Conservation (phyloP, 2,113 vertebrate species). For the Benitochromis conjunctus region DNA sequence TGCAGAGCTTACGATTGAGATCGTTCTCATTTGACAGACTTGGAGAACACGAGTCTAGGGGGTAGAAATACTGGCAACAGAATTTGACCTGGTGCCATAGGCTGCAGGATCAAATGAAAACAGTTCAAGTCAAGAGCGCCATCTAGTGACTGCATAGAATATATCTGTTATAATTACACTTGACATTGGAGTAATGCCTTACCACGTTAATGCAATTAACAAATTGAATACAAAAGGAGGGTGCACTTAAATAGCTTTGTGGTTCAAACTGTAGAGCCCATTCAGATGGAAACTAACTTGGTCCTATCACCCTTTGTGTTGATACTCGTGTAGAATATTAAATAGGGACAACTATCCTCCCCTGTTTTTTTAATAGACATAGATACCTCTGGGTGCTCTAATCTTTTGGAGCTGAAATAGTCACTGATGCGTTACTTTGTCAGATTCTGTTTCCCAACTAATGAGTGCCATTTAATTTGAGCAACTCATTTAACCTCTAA, state of each 20-base stretch:
- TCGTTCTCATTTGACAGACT: conserved; percentile 12
- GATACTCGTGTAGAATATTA: not conserved
- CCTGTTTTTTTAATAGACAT: not conserved
- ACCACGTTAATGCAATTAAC: not conserved
- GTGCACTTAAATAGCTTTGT: not conserved
- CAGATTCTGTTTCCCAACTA: not conserved
- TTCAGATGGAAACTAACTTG: not conserved
- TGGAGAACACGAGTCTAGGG: not conserved
- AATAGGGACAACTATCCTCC: not conserved
- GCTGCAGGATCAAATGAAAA: not conserved
- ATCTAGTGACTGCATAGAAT: conserved; percentile 43
- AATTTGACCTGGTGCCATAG: conserved; percentile 23
- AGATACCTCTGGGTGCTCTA: not conserved
- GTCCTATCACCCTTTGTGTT: not conserved
- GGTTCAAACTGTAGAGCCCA: not conserved
- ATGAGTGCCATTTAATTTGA: not conserved
- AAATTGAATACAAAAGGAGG: not conserved
- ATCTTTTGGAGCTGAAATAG: not conserved
- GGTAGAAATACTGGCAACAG: not conserved
- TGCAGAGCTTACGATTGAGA: conserved; percentile 25
- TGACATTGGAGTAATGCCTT: not conserved
- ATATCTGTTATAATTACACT: not conserved
- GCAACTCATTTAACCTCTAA: not conserved
- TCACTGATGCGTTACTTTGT: not conserved
- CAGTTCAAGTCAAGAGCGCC: conserved; percentile 38